Conservation (phyloP, 2,888 invertebrate genomes). For the Ennomos quercinarius region DNA sequence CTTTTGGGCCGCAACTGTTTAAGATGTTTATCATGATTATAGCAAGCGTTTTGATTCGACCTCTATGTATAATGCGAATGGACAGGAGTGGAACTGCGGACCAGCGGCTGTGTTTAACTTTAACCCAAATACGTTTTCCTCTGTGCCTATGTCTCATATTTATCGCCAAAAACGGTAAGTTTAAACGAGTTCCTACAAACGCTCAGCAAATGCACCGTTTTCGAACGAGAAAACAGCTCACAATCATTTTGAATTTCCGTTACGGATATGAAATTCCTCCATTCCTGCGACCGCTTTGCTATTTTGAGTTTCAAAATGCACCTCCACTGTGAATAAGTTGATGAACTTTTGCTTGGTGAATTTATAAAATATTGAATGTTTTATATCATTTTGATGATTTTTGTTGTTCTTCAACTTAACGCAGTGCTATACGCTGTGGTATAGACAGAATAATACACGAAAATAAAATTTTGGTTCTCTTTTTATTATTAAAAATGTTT, state of each 20-base stretch:
- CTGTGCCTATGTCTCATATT: background rate
- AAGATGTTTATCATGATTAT: too few relatives aligned
- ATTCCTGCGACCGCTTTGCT: constrained; percentile 20
- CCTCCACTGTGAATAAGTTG: constrained; percentile 13
- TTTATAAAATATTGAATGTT: background rate
- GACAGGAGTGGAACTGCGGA: too few relatives aligned
- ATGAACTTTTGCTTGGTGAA: background rate
- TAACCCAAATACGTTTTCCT: background rate
- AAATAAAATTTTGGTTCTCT: too few relatives aligned
- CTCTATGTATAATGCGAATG: too few relatives aligned
- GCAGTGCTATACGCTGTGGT: too few relatives aligned
- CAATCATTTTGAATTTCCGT: constrained; percentile 43
- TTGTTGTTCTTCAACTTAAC: too few relatives aligned
- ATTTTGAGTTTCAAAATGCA: constrained; percentile 31
- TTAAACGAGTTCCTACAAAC: constrained; percentile 1
- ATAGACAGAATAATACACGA: too few relatives aligned
- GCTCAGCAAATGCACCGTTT: constrained; percentile 13
- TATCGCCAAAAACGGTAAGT: constrained; percentile 2
- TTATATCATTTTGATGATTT: too few relatives aligned
- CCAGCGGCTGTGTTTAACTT: too few relatives aligned
- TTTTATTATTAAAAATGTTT: too few relatives aligned
- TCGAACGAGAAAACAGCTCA: constrained; percentile 18
- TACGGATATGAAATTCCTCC: constrained; percentile 50
- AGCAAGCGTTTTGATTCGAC: too few relatives aligned
- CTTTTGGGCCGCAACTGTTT: too few relatives aligned